Evolutionary conservation across 2,888 invertebrate species (phyloP), one percentile per base, ranked within the genome.

Genomic region (Fragum whitleyi): DNA sequence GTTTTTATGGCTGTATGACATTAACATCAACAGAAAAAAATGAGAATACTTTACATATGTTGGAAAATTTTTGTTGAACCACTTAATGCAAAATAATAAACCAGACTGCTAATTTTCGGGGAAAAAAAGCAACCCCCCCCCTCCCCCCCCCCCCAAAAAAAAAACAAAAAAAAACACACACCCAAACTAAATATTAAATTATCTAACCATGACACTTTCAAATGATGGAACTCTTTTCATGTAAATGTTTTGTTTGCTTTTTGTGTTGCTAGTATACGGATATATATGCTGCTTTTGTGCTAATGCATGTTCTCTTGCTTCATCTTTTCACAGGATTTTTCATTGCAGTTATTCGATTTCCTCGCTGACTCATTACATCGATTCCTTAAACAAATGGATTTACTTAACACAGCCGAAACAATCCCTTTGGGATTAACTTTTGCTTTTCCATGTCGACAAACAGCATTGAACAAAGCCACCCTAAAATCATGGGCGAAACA

Each of bases 401-500:
- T 92, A 36, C 75, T 79, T 16, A 95, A 96, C 75, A 77, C 79
- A 6, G 39, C 69, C 1, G 96, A 90, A 36, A 80, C 81, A 9
- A 94, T 98, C 85, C 97, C 98, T 0, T 95, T 98, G 83, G 98
- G 98, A 14, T 98, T 98, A 94, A 98, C 98, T 21, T 98, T 98
- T 95, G 98, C 98, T 92, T 98, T 98, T 93, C 98, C 98, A 0
- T 95, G 98, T 88, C 95, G 95, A 84, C 98, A 98, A 94, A 94
- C 96, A 89, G 97, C 98, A 0, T 95, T 98, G 28, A 98, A 97
- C 6, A 96, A 96, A 92, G 98, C 98, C 26, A 94, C 96, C 47
- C 95, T 98, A 65, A 96, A 97, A 90, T 96, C 96, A 68, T 98
- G 98, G 98, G 98, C 98, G 29, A 98, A 98, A 95, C 98, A 98